Percentiles rank a stretch among this genome's conserved stretches.
phyloP scores from a whole-genome alignment of 2,888 invertebrate species.

The Deroplatys truncata region DNA sequence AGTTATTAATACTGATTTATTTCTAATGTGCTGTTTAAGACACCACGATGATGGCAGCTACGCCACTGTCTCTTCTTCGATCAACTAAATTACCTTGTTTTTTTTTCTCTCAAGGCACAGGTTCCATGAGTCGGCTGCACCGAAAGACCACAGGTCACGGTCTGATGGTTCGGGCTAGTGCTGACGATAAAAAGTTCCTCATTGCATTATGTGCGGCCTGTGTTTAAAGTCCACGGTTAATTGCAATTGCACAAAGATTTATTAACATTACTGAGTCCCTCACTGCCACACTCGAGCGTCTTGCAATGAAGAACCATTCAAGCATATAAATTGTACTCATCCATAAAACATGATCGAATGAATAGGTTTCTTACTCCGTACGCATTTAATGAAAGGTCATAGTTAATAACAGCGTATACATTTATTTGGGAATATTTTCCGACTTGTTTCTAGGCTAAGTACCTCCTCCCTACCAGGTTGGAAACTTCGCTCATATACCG shows the following conservation, averaged over 20 bases:
- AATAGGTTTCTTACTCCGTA: neutral
- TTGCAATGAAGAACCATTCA: neutral
- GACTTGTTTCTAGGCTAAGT: too few species aligned
- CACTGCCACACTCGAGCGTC: neutral
- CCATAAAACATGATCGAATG: neutral
- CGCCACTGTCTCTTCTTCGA: neutral
- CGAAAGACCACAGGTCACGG: neutral
- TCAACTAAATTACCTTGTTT: neutral
- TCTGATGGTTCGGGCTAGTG: neutral
- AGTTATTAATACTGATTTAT: too few species aligned
- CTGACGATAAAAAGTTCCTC: neutral
- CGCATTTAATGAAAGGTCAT: neutral
- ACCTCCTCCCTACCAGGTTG: too few species aligned
- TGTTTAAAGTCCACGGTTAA: neutral
- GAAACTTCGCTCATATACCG: too few species aligned
- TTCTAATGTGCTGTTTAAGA: too few species aligned
- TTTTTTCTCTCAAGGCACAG: neutral
- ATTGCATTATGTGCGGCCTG: neutral
- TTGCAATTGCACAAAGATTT: neutral
- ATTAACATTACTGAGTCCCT: neutral
- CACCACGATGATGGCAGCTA: neutral
- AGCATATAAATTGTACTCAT: neutral
- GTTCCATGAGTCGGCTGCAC: neutral
- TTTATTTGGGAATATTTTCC: too few species aligned
- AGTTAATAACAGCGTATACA: too few species aligned